Base-by-base conservation (phyloP, 2,888 invertebrate genomes). In the Diplazon laetatorius region DNA sequence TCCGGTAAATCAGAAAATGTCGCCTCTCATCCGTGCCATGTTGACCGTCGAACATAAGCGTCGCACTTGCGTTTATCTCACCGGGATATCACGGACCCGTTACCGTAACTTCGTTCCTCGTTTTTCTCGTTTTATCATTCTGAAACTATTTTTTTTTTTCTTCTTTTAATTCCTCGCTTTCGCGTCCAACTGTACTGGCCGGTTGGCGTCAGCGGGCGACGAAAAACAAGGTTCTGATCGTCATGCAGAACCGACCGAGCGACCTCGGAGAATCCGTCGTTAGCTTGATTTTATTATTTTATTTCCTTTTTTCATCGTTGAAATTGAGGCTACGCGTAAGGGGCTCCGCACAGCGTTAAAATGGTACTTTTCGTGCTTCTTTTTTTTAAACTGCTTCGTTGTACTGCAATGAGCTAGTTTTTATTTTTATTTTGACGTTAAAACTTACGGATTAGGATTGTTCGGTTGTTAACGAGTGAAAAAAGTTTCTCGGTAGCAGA, bases 1-100 rank as follows among this genome's bases (percentile, higher is more conserved):
- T 85, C 82, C 86, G 82, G 86, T 88, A 88, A 88, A 88, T 88
- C 88, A 88, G 83, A 85, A 83, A 85, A 80, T 82, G 82, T 84
- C 82, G 82, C 77, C 79, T 76, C 85, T 82, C 80, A 82, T 76
- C 60, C 62, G 57, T 75, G 77, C 81, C 81, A 84, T 76, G 82
- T 84, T 85, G 84, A 85, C 85, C 84, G 85, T 85, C 84, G 85
- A 82, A 83, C 82, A 83, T 82, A 77, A 37, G 22, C 10, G 46
- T 25, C 52, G 12, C 37, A n/a, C 9, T 18, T 35, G 22, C 35
- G 59, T 48, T 37, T 37, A 57, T 62, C 39, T 50, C 48, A 20
- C 30, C n/a, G 25, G 50, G 50, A 66, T 39, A 42, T 76, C 71
- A 44, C 57, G 16, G 14, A n/a, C n/a, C 59, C 50, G n/a, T 20